Conservation (phyloP, 2,113 vertebrate species). For the Phocoena phocoena region DNA sequence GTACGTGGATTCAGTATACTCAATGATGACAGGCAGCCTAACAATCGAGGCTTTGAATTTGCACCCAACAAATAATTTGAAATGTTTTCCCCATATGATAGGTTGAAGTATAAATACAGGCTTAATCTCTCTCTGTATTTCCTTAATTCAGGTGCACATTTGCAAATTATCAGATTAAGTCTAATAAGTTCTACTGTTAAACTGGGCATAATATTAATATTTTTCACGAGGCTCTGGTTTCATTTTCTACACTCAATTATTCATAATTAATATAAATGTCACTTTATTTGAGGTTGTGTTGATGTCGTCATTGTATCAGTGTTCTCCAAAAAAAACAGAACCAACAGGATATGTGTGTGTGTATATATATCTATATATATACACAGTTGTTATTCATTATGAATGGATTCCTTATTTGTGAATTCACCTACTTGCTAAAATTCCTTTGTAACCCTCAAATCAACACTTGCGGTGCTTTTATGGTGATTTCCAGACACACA, state of each 20-base stretch:
- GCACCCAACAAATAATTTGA: neutral
- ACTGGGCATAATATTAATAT: neutral
- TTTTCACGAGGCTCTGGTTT: neutral
- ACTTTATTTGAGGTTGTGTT: neutral
- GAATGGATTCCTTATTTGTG: neutral
- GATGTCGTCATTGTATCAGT: neutral
- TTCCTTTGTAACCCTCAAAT: neutral
- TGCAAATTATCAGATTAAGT: neutral
- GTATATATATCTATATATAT: too few species aligned
- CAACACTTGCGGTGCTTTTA: neutral
- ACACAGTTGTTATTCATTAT: neutral
- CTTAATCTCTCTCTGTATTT: neutral
- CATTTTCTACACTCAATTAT: neutral
- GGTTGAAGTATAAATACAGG: neutral
- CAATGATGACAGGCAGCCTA: neutral
- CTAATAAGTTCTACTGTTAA: neutral
- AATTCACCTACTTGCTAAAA: neutral
- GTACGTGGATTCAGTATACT: neutral
- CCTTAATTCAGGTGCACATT: neutral
- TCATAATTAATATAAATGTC: neutral
- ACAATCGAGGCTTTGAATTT: neutral
- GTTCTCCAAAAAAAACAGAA: neutral
- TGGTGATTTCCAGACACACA: neutral
- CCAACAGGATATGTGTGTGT: neutral
- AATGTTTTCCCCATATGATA: neutral